Conservation (phyloP, 2,797 vertebrate species). For the Siniperca obscura region DNA sequence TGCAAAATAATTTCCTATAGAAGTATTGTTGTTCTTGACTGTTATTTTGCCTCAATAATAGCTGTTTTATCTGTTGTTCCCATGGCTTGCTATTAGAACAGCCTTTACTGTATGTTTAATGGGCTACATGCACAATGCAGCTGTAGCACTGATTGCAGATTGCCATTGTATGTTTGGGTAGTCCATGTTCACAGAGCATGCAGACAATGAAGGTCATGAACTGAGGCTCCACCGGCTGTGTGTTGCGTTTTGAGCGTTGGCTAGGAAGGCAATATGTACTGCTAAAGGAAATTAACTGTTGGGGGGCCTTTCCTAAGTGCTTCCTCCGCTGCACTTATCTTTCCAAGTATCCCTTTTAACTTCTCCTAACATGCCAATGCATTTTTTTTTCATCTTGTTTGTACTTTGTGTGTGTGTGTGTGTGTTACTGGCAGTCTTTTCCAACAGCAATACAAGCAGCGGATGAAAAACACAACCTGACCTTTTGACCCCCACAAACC, state of each 20-base stretch:
- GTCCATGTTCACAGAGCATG: conserved; percentile 36
- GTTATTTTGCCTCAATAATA: background rate
- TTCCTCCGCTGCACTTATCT: conserved; percentile 70
- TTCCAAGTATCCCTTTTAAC: conserved; percentile 62
- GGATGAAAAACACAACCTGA: conserved; percentile 47
- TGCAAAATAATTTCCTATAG: background rate
- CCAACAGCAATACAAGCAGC: conserved; percentile 25
- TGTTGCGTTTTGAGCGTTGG: conserved; percentile 36
- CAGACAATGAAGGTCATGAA: conserved; percentile 61
- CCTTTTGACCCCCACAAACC: conserved; percentile 49
- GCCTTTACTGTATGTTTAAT: conserved; percentile 14
- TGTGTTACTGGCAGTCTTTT: conserved; percentile 39
- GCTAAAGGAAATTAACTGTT: conserved; percentile 66
- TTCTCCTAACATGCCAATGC: conserved; percentile 50
- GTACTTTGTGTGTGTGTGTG: conserved; percentile 25
- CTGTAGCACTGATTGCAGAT: conserved; percentile 23
- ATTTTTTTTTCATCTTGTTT: conserved; percentile 47
- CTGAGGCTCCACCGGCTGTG: conserved; percentile 47
- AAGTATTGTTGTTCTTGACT: background rate
- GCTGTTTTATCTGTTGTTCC: background rate
- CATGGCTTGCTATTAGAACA: background rate
- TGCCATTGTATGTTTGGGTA: conserved; percentile 46
- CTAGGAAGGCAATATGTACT: conserved; percentile 58
- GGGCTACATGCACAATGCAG: background rate
- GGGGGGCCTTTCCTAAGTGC: conserved; percentile 64